Evolutionary conservation across 1,140 invertebrate genomes (phyloP).

Genomic region (Gonioctena quinquepunctata): DNA sequence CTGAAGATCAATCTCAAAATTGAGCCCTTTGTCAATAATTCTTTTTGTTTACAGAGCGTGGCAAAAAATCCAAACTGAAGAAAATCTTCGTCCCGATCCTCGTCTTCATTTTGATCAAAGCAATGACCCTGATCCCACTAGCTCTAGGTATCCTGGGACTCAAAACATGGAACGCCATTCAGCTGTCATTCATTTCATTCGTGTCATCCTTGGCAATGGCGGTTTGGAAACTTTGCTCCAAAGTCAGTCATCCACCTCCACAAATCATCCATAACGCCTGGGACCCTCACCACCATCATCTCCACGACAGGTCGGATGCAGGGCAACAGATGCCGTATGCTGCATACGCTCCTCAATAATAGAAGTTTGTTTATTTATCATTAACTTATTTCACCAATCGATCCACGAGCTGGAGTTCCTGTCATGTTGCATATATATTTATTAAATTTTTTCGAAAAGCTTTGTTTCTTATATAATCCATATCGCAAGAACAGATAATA

Average conservation of each 20-base stretch:
- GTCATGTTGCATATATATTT: no score
- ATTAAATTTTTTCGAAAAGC: no score
- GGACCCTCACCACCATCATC: slow-evolving; percentile 59
- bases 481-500: no score
- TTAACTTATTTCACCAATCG: no score
- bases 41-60: slow-evolving; percentile 61
- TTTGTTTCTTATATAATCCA: no score
- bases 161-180: slow-evolving; percentile 84
- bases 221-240: slow-evolving; percentile 84
- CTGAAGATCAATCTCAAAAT: no score
- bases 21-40: no score
- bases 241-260: slow-evolving; percentile 75
- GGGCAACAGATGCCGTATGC: slow-evolving; percentile 73
- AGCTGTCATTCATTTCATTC: slow-evolving; percentile 85
- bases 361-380: no score
- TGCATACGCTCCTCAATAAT: slow-evolving; percentile 60
- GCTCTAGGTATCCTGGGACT: slow-evolving; percentile 80
- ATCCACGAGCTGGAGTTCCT: no score
- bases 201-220: slow-evolving; percentile 79
- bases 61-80: slow-evolving; percentile 76
- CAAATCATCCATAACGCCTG: slow-evolving; percentile 54
- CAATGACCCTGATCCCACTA: slow-evolving; percentile 80
- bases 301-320: slow-evolving; percentile 61
- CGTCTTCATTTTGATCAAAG: slow-evolving; percentile 79
- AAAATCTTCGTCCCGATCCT: slow-evolving; percentile 82